phyloP scores from a whole-genome alignment of 2,888 invertebrate species.

The Julus scandinavius region DNA sequence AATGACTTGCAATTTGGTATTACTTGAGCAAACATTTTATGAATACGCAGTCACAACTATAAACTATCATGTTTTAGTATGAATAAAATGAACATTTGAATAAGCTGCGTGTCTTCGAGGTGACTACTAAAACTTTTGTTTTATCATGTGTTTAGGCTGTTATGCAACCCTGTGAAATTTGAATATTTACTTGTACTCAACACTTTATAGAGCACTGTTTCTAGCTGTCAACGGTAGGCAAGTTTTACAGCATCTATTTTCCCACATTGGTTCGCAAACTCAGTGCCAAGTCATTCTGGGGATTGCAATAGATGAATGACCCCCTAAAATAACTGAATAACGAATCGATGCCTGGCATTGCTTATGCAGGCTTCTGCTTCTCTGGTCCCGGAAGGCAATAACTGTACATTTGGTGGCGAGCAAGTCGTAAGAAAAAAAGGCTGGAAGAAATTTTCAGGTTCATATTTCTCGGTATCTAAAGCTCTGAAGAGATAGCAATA shows the following conservation, averaged over 20 bases:
- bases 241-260: not conserved
- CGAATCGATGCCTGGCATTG: conserved; percentile 11
- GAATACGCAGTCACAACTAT: too few relatives aligned
- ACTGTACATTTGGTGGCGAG: conserved; percentile 8
- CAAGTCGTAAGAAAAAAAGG: conserved; percentile 23
- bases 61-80: too few relatives aligned
- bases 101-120: too few relatives aligned
- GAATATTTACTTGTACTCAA: too few relatives aligned
- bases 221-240: not conserved
- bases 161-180: too few relatives aligned
- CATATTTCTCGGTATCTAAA: conserved; percentile 16
- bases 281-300: not conserved
- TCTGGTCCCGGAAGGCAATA: conserved; percentile 7
- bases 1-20: too few relatives aligned
- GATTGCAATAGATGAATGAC: conserved; percentile 4
- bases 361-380: not conserved
- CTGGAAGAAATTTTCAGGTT: conserved; percentile 42
- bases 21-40: too few relatives aligned
- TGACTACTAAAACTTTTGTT: too few relatives aligned
- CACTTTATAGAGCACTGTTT: not conserved
- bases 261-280: not conserved
- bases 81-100: too few relatives aligned
- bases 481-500: conserved; percentile 38
- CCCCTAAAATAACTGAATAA: not conserved
- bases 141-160: too few relatives aligned